Evolutionary conservation across 1,140 invertebrate species (phyloP).

Genomic region (Pteromalus puparum): DNA sequence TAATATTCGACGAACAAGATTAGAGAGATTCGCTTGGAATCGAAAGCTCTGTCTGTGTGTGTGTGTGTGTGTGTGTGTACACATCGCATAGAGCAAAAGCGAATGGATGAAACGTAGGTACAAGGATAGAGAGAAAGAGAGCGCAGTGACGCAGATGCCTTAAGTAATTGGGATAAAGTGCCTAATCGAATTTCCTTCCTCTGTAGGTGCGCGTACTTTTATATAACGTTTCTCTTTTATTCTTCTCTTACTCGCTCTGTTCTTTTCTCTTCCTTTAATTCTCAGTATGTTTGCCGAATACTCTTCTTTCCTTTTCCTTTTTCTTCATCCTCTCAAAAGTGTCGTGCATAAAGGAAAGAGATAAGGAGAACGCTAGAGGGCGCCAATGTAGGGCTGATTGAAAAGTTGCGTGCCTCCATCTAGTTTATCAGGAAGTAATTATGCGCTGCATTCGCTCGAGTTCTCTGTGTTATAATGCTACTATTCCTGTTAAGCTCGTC

Average conservation of each 20-base stretch:
- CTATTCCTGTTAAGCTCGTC: no score
- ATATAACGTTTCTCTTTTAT: neutral
- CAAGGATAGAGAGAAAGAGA: neutral
- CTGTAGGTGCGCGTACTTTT: neutral
- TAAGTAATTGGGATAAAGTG: neutral
- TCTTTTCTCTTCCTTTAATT: neutral
- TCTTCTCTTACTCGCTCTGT: neutral
- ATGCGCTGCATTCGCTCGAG: no score
- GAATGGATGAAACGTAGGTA: neutral
- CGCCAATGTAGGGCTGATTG: no score
- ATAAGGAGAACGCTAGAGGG: no score
- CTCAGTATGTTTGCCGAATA: neutral
- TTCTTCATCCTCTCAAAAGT: neutral
- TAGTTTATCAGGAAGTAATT: no score
- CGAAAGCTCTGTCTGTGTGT: no score
- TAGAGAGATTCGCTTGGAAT: neutral
- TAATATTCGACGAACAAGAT: conserved; percentile 11
- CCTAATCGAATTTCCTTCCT: neutral
- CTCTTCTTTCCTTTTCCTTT: neutral
- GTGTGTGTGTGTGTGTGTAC: no score
- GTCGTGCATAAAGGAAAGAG: neutral
- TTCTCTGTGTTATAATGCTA: no score
- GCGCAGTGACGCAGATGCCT: neutral
- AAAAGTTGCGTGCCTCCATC: no score
- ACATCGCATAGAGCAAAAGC: no score